Base-by-base conservation (phyloP, 1,140 invertebrate genomes). In the Heliconius nattereri region DNA sequence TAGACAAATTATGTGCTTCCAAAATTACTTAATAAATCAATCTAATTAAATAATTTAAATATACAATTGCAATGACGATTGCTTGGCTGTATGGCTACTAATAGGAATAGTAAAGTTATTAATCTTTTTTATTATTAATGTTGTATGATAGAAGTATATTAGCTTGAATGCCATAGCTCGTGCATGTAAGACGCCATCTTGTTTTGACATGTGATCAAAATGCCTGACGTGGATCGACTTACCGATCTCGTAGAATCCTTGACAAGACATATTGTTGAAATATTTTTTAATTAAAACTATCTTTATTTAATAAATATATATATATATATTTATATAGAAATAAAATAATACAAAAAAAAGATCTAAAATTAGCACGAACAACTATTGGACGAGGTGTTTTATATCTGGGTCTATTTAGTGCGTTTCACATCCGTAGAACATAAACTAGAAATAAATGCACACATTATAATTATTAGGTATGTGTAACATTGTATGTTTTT, bases 171-270 rank as follows among this genome's bases (percentile, higher is more conserved):
- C 52, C 49, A 75, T 73, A 78, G 85, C 81, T 76, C 78, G 83
- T 84, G 82, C 81, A 82, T 82, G 70, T 73, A 29, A 71, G 79
- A 45, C 85, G 85, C 85, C 88, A 88, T 89, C 81, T 87, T 83
- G 71, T 78, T 80, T 72, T 72, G 60, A 66, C 80, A 82, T 83
- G 40, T 71, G 79, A 77, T 83, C 82, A 85, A 85, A 75, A 87
- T 87, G 85, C 86, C 85, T 81, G 77, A 70, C 82, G 49, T 54
- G 80, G 54, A 70, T 82, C 78, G 80, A 85, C 92, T 94, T 90
- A 94, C 92, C 92, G 71, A 94, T 92, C 86, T 94, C 91, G 87
- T 92, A 92, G 87, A 94, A 92, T 94, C 92, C 92, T 94, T 92
- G 88, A 81, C 76, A 88, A 90, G 89, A 91, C 89, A 92, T 91